These are phyloP conservation scores for Chelonia mydas DNA, from an alignment of 2,797 vertebrate genomes.

Conservation along the genomic window DNA sequence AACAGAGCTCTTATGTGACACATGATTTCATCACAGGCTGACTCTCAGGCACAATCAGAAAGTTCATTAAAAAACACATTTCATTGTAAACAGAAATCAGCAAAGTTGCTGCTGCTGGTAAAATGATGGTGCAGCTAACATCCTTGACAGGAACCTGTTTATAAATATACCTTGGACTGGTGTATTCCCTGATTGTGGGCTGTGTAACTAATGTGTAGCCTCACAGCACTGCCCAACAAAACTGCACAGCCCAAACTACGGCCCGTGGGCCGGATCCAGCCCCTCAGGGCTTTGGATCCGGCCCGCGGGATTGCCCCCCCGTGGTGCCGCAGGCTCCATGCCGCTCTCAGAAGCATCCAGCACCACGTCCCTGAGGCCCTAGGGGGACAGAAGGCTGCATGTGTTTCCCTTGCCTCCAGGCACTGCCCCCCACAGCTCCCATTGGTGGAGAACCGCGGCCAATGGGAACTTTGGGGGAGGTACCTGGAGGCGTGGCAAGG, in stretches of 20 bases:
- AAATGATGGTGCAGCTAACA: background rate
- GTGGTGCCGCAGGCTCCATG: too few relatives aligned
- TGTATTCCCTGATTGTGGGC: rapidly evolving
- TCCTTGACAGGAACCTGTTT: background rate
- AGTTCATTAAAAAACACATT: background rate
- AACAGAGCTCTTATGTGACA: background rate
- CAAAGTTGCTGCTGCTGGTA: background rate
- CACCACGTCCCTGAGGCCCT: too few relatives aligned
- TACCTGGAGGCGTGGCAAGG: too few relatives aligned
- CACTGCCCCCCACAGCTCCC: too few relatives aligned
- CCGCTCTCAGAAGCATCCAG: too few relatives aligned
- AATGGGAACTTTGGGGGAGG: too few relatives aligned
- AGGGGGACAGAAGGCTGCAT: too few relatives aligned
- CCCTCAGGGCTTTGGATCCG: too few relatives aligned
- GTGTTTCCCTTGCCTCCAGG: too few relatives aligned
- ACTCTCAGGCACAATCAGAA: background rate
- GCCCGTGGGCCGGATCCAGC: too few relatives aligned
- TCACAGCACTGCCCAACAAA: background rate
- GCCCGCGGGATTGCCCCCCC: too few relatives aligned
- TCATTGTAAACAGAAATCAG: background rate
- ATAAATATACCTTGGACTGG: background rate
- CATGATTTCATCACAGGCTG: background rate
- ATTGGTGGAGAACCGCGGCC: too few relatives aligned
- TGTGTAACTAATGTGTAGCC: background rate
- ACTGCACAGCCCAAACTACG: background rate